phyloP scores from a whole-genome alignment of 35 echinoderm and acorn worm species.

The Heliocidaris tuberculata region DNA sequence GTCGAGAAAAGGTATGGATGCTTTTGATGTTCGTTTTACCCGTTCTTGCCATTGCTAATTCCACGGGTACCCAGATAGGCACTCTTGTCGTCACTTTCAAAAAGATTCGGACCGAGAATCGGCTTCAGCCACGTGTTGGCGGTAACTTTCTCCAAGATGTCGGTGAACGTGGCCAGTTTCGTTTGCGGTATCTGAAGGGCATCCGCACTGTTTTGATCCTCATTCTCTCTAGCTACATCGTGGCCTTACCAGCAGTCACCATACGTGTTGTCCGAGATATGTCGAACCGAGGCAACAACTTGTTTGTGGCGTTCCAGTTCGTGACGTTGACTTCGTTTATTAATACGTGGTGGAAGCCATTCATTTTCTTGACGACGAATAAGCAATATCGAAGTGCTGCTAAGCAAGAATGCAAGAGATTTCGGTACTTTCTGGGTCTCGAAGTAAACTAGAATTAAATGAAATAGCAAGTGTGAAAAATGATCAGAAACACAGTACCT shows the following conservation, averaged over 20 bases:
- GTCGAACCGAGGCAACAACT: not conserved
- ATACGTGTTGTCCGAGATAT: not conserved
- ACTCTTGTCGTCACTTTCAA: not conserved
- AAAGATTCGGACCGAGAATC: not conserved
- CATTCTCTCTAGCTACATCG: not conserved
- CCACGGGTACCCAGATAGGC: not conserved
- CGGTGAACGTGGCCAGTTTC: not conserved
- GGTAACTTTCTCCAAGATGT: not conserved
- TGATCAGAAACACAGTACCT: no score
- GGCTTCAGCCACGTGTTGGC: not conserved
- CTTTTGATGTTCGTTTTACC: not conserved
- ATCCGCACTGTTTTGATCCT: not conserved
- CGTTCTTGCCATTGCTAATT: not conserved
- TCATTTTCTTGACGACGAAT: not conserved
- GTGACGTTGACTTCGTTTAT: not conserved
- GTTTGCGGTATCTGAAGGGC: not conserved
- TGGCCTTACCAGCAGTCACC: not conserved
- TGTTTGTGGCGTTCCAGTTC: not conserved
- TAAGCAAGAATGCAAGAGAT: not conserved
- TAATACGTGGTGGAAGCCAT: not conserved
- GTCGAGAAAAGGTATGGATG: not conserved
- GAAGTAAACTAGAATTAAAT: no score
- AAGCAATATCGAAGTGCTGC: not conserved
- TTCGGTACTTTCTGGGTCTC: no score
- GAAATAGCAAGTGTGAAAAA: no score